Conservation (phyloP, 2,888 invertebrate genomes). For the Antheraea yamamai region DNA sequence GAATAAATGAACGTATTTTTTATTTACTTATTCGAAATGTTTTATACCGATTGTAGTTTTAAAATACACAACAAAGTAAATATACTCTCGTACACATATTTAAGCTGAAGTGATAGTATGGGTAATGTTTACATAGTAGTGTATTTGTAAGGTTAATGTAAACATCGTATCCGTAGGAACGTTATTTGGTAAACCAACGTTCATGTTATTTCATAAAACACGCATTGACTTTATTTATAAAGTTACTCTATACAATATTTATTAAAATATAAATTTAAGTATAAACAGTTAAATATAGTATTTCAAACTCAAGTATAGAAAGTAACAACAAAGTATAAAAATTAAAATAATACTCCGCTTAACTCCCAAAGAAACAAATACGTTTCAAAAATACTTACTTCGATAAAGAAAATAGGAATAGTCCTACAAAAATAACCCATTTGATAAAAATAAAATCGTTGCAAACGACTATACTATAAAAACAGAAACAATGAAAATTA, state of each 20-base stretch:
- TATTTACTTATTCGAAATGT: background rate
- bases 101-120: conserved; percentile 37
- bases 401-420: background rate
- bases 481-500: background rate
- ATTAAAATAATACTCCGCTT: background rate
- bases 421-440: background rate
- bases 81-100: conserved; percentile 21
- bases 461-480: background rate
- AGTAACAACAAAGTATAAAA: background rate
- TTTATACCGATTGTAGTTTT: background rate
- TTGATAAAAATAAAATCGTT: background rate
- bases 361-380: background rate
- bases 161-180: conserved; percentile 43
- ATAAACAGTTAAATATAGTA: background rate
- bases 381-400: background rate
- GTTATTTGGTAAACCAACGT: conserved; percentile 44
- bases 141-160: conserved; percentile 47
- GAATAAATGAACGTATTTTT: background rate
- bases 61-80: background rate
- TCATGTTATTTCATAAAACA: conserved; percentile 47
- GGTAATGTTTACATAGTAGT: conserved; percentile 48
- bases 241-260: conserved; percentile 21
- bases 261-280: background rate
- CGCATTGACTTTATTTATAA: conserved; percentile 37
- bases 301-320: background rate